Evolutionary conservation across 92 coral and sea anemone species (phyloP), one percentile per base, ranked within the genome.

Genomic region (Muricea muricata): DNA sequence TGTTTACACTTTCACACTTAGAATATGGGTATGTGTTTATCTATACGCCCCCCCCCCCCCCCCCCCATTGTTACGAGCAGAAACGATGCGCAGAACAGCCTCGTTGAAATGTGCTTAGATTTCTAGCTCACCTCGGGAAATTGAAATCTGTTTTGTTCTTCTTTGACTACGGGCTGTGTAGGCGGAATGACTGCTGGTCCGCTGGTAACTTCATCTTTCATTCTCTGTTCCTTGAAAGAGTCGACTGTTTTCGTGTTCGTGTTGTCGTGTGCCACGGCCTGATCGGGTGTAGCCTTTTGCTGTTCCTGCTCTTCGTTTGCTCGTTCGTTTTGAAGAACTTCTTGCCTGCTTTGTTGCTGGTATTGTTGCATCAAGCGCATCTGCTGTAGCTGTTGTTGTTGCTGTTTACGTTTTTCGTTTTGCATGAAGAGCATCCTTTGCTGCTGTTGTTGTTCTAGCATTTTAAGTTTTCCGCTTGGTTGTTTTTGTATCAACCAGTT

Each of bases 341-440:
- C 90, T 13, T 72, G 69, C 13, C 29, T 52, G 20, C 7, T 40
- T 21, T 80, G 81, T n/a, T 79, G 80, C 15, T 72, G 45, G 34
- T 23, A 32, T 13, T 79, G 80, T 14, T 85, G 86, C 15, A n/a
- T n/a, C n/a, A n/a, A n/a, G n/a, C 30, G 33, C 48, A 79, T 79
- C 46, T 54, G 86, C 20, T 80, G 86, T 23, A 23, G 70, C 13
- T 55, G 48, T 7, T 85, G 29, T 46, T 69, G 66, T 17, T 42
- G 79, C 70, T 82, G 80, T 83, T 47, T 66, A 41, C 83, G 41
- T 37, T 75, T 71, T 20, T 65, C 50, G 23, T 61, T 24, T 32
- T 48, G 82, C 20, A 21, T 71, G 91, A 84, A 14, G 94, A 86
- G 54, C 13, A 89, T 63, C 46, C 84, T 82, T 28, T 83, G 56